Evolutionary conservation across 2,113 vertebrate species (phyloP), one percentile per base, ranked within the genome.

Genomic region (Chunga burmeisteri): DNA sequence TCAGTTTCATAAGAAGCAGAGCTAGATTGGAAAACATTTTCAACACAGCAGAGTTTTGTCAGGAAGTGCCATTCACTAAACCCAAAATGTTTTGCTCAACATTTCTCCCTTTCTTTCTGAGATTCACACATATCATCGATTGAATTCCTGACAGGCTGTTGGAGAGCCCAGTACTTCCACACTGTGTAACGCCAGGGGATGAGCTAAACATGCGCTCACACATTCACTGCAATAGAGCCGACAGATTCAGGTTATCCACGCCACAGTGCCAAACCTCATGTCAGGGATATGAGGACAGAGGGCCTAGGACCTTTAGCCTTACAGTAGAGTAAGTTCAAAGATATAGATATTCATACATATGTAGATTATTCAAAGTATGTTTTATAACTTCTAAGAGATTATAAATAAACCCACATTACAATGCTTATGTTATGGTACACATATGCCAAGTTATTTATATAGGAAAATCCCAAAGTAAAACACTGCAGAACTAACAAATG

Each of bases 101-200:
- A 16, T 95, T 89, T 75, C 74, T 61, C 80, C 73, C 80, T 67
- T 6, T 38, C 71, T 82, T 30, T 52, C 86, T 11, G 32, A 84
- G 88, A 93, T 78, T 94, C 93, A 63, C 86, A 79, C 38, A 1
- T 75, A 13, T 25, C 27, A 3, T 55, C 5, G 1, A n/a, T 3
- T 25, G 68, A 78, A 89, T 91, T 91, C 59, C 83, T 88, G 77
- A 81, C 93, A 95, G 72, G 91, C 72, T 94, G 91, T 29, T 78
- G 91, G 91, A 89, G 40, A 94, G 65, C 73, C 72, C 84, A 67
- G 47, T 38, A 22, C 47, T 81, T 94, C 42, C 73, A 47, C 38
- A 30, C 32, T 19, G 49, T 42, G 65, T 50, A 38, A 10, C 1
- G 16, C 95, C 68, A 87, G 73, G 55, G 86, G 53, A 91, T 40